A percentile compares a stretch with the other conserved stretches of the same genome.
Evolutionary conservation across 1,140 invertebrate species (phyloP).

Genomic region (Acromyrmex echinatior): DNA sequence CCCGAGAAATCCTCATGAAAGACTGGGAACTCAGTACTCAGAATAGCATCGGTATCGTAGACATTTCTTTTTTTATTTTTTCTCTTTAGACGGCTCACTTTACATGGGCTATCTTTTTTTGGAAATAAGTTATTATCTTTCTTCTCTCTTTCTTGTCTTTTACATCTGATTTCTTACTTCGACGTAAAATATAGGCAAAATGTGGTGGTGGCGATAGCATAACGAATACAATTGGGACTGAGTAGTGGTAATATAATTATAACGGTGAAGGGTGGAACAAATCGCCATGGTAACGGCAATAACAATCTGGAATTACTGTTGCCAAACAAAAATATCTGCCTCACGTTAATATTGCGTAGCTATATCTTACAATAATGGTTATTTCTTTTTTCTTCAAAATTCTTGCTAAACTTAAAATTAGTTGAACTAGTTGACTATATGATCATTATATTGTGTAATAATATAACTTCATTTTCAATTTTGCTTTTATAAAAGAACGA

Average conservation of each 20-base stretch:
- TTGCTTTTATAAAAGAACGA: not conserved
- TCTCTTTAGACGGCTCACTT: constrained; percentile 41
- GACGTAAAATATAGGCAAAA: not conserved
- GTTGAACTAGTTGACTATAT: not conserved
- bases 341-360: not conserved
- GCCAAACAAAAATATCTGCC: constrained; percentile 1
- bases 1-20: constrained; percentile 87
- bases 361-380: not conserved
- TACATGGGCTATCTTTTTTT: constrained; percentile 31
- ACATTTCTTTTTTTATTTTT: constrained; percentile 84
- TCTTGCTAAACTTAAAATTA: not conserved
- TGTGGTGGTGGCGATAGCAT: constrained; percentile 4
- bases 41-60: constrained; percentile 87
- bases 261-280: constrained; percentile 41
- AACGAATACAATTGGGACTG: not conserved
- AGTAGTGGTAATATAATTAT: constrained; percentile 36
- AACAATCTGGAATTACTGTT: not conserved
- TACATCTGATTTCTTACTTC: constrained; percentile 26
- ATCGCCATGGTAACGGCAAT: constrained; percentile 1
- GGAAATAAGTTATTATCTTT: constrained; percentile 39
- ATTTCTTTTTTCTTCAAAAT: not conserved
- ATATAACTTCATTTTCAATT: not conserved
- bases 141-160: constrained; percentile 60
- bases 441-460: not conserved
- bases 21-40: constrained; percentile 88